Evolutionary conservation across 1,140 invertebrate genomes (phyloP).

Genomic region (Teleogryllus occipitalis): DNA sequence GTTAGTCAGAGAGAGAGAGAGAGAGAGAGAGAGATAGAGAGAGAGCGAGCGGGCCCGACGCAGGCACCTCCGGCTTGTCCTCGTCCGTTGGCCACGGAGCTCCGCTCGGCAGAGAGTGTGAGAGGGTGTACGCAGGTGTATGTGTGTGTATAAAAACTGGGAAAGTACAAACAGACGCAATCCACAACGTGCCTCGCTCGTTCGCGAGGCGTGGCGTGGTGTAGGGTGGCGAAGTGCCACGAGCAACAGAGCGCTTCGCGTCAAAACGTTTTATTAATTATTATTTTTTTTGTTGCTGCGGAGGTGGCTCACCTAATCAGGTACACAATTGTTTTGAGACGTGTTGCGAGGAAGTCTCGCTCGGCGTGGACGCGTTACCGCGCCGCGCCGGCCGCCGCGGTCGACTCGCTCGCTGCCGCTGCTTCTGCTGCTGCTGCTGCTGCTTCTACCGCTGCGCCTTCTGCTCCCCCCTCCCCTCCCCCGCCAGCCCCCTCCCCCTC

Average conservation of each 20-base stretch:
- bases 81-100: neutral
- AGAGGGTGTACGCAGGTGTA: neutral
- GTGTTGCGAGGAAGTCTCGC: too few species aligned
- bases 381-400: too few species aligned
- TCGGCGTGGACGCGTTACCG: neutral
- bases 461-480: too few species aligned
- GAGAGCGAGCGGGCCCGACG: neutral
- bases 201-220: neutral
- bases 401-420: too few species aligned
- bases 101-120: neutral
- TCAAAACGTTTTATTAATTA: too few species aligned
- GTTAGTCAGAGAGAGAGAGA: conserved; percentile 8
- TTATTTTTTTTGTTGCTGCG: too few species aligned
- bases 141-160: neutral
- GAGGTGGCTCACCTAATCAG: neutral
- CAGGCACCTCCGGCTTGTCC: neutral
- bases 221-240: too few species aligned
- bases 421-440: too few species aligned
- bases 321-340: neutral
- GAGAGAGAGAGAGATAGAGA: conserved; percentile 1
- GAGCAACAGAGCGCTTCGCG: too few species aligned
- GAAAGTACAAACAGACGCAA: neutral
- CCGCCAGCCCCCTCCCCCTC: too few species aligned
- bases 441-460: too few species aligned
- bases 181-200: neutral